Evolutionary conservation across 2,888 invertebrate genomes (phyloP).

Genomic region (Schizotus pectinicornis): DNA sequence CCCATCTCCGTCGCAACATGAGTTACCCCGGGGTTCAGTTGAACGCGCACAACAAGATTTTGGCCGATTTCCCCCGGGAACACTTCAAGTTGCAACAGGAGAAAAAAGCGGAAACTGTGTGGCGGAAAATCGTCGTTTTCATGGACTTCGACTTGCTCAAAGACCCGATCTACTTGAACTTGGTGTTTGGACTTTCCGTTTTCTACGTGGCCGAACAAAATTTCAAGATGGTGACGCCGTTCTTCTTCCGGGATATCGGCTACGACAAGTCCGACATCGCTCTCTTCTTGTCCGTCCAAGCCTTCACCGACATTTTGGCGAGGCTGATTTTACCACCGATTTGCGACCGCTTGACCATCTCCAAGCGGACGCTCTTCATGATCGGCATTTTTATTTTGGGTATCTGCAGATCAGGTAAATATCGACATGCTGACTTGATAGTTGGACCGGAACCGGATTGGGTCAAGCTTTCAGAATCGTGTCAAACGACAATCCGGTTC

Average conservation of each 20-base stretch:
- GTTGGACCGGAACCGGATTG: not conserved
- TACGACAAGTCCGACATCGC: constrained; percentile 70
- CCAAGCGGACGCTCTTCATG: constrained; percentile 75
- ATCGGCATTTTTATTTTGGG: constrained; percentile 74
- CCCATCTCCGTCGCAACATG: constrained; percentile 53
- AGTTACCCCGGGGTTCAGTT: constrained; percentile 56
- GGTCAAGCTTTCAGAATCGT: not conserved
- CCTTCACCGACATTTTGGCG: constrained; percentile 76
- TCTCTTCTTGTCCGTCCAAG: constrained; percentile 76
- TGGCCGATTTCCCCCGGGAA: constrained; percentile 45
- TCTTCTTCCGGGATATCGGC: constrained; percentile 48
- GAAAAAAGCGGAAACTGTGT: constrained; percentile 46
- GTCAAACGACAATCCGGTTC: not conserved
- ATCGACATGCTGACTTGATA: constrained; percentile 10
- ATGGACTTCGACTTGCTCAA: constrained; percentile 76
- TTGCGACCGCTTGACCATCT: constrained; percentile 69
- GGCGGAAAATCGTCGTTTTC: constrained; percentile 63
- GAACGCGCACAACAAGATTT: constrained; percentile 47
- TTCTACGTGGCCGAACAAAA: constrained; percentile 79
- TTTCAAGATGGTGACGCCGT: constrained; percentile 62
- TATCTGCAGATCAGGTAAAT: constrained; percentile 75
- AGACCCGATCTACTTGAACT: constrained; percentile 75
- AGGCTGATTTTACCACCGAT: constrained; percentile 75
- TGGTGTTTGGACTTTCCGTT: constrained; percentile 73
- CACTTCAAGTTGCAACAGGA: constrained; percentile 32